These are phyloP conservation scores for Caenorhabditis sinica DNA, from an alignment of 2,888 invertebrate species.

Conservation along the genomic window DNA sequence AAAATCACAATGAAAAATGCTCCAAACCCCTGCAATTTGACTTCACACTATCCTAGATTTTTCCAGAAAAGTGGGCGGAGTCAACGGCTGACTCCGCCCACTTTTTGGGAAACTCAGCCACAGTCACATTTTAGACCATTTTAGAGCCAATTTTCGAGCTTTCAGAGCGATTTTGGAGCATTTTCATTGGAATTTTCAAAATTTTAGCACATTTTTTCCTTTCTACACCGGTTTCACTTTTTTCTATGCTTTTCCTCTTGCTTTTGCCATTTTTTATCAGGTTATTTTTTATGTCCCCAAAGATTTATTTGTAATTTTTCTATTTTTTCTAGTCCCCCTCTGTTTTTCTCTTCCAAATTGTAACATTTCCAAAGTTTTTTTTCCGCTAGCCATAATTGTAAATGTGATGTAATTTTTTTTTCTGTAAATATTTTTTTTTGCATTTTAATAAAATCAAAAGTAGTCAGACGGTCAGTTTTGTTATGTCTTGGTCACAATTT, in stretches of 20 bases:
- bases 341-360: background rate
- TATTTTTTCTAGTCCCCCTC: background rate
- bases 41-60: no score
- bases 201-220: background rate
- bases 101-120: no score
- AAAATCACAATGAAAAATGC: no score
- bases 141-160: no score
- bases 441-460: background rate
- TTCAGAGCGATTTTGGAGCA: no score
- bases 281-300: conserved; percentile 2
- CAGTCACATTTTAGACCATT: no score
- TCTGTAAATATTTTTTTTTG: background rate
- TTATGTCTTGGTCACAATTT: background rate
- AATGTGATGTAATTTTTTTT: background rate
- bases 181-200: no score
- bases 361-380: conserved; percentile 1
- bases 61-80: no score
- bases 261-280: conserved; percentile 26
- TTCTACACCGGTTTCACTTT: background rate
- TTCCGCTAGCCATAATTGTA: conserved; percentile 10
- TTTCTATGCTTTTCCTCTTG: background rate
- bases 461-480: background rate
- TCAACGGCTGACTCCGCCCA: no score
- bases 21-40: no score
- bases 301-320: background rate